A percentile compares a stretch with the other conserved stretches of the same genome.
These are phyloP conservation scores for Augiades crinisus DNA, from an alignment of 2,888 invertebrate species.

Conservation along the genomic window DNA sequence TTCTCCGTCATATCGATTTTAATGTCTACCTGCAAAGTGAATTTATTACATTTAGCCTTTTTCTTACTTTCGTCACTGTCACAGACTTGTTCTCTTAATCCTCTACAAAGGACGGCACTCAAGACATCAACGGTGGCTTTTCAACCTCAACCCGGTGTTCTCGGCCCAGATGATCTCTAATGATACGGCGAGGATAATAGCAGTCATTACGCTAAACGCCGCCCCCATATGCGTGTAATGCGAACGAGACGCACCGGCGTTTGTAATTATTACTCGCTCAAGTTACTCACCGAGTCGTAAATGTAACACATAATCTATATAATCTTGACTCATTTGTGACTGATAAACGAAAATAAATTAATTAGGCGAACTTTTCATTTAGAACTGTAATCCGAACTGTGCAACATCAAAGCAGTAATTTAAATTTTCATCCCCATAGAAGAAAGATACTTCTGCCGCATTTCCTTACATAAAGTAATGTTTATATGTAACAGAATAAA, in stretches of 20 bases:
- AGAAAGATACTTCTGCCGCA: too few species aligned
- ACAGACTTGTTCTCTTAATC: neutral
- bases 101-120: neutral
- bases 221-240: conserved; percentile 28
- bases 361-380: too few species aligned
- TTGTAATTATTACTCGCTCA: conserved; percentile 1
- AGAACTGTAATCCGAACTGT: too few species aligned
- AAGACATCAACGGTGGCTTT: neutral
- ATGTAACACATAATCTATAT: too few species aligned
- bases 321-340: too few species aligned
- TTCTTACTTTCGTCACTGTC: neutral
- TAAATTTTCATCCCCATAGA: too few species aligned
- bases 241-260: neutral
- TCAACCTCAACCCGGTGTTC: conserved; percentile 5
- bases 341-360: too few species aligned
- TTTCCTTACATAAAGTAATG: neutral
- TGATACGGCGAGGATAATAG: conserved; percentile 27
- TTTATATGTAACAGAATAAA: neutral
- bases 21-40: too few species aligned
- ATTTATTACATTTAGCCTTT: too few species aligned
- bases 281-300: too few species aligned
- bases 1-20: too few species aligned
- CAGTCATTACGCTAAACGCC: conserved; percentile 31
- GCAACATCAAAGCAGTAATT: too few species aligned
- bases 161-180: conserved; percentile 15